Base-by-base conservation (phyloP, 2,113 vertebrate species). In the Mastomys coucha region DNA sequence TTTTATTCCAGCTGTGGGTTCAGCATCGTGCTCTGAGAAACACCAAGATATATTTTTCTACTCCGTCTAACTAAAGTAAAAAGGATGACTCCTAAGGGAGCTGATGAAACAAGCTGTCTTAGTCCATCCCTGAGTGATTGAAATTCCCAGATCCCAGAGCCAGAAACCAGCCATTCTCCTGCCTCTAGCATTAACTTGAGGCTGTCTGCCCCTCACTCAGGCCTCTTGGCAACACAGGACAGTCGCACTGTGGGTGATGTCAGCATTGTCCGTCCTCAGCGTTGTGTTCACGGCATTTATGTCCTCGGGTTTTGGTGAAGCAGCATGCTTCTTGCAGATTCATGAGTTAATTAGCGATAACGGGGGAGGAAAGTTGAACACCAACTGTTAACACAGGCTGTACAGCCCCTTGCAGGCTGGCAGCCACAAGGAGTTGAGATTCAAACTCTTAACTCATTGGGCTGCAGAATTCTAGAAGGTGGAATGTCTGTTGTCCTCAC, bases 401-500 rank as follows among this genome's bases (percentile, higher is more conserved):
- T 70, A 87, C 53, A 91, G 69, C 92, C 73, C 70, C 51, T 67
- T 94, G 33, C 28, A 82, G 42, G 10, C 69, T 78, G 80, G 36
- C 42, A 92, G 67, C 92, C 69, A 56, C 60, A 82, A 89, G 42
- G 24, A 95, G 67, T 60, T 93, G 80, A 53, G 93, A 69, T 22
- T 94, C 65, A 63, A 16, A 39, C 28, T 95, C 93, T 93, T 92
- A 78, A 97, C 80, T 81, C 65, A 95, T 88, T 82, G 28, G 22
- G 60, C 96, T 89, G 19, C 2, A 86, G 81, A 91, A 51, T 31
- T 67, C 39, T 70, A 93, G 80, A 78, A 95, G 53, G 24, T 2
- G 75, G 17, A 95, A 22, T 77, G 86, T 45, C 53, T 93, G 6
- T 92, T 97, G 89, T 87, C 97, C 89, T 95, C 78, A 53, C 53